Evolutionary conservation across 2,113 vertebrate species (phyloP).

Genomic region (Castor canadensis): DNA sequence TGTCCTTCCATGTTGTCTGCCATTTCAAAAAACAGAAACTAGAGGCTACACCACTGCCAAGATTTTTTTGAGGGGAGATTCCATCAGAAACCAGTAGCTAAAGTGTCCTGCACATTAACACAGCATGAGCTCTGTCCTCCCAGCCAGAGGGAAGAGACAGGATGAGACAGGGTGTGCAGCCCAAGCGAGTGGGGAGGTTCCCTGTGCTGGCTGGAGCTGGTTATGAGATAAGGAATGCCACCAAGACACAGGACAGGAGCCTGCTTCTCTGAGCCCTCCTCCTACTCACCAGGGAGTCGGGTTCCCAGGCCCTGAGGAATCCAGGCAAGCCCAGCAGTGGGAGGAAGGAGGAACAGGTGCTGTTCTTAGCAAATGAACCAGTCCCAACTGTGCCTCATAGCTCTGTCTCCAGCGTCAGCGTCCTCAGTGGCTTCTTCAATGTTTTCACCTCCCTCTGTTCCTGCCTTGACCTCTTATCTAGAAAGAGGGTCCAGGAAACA

Average conservation of each 20-base stretch:
- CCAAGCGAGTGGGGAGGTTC: background rate
- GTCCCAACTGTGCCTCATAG: background rate
- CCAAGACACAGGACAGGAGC: background rate
- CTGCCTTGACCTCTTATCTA: background rate
- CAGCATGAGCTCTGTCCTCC: background rate
- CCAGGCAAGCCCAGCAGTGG: background rate
- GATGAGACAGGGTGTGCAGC: no score
- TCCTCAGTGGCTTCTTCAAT: background rate
- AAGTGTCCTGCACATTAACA: background rate
- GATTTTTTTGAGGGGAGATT: background rate
- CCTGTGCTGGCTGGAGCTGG: fast-evolving
- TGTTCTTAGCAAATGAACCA: background rate
- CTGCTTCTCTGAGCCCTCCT: background rate
- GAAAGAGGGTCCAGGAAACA: background rate
- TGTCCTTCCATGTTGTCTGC: conserved; percentile 9
- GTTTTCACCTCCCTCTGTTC: background rate
- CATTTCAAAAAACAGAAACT: conserved; percentile 53
- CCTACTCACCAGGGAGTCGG: background rate
- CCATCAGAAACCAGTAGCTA: background rate
- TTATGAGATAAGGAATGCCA: background rate
- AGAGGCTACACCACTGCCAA: conserved; percentile 8
- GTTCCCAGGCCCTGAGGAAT: background rate
- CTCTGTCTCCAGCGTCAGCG: background rate
- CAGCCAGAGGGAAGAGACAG: background rate
- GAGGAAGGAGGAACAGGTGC: background rate